These are phyloP conservation scores for Okapia johnstoni DNA, from an alignment of 2,113 vertebrate species.

Conservation along the genomic window DNA sequence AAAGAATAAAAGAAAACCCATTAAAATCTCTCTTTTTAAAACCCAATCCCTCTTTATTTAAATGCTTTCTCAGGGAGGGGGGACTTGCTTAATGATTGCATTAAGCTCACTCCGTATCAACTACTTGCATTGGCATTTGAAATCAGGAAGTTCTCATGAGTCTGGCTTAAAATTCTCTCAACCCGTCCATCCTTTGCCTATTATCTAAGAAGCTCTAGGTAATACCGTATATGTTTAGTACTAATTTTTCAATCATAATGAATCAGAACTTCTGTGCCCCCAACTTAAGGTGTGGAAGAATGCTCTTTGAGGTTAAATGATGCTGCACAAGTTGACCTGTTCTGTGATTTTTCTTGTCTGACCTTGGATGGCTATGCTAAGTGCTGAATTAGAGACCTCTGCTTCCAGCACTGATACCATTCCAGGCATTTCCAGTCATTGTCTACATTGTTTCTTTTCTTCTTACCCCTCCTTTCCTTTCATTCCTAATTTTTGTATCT, in stretches of 20 bases:
- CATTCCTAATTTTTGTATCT: neutral
- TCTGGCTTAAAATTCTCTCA: neutral
- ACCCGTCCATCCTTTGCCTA: neutral
- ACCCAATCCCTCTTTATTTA: slow-evolving; percentile 36
- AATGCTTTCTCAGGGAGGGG: neutral
- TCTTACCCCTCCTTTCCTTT: neutral
- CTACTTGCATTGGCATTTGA: slow-evolving; percentile 46
- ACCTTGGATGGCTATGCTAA: neutral
- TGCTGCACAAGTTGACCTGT: neutral
- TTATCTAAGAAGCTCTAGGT: neutral
- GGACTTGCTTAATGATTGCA: slow-evolving; percentile 38
- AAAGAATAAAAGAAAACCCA: slow-evolving; percentile 31
- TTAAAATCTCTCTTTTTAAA: slow-evolving; percentile 31
- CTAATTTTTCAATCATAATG: neutral
- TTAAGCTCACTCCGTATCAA: slow-evolving; percentile 40
- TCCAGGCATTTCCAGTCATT: neutral
- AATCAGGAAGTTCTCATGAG: slow-evolving; percentile 69
- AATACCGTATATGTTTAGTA: neutral
- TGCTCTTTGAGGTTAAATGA: neutral
- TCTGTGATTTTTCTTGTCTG: neutral
- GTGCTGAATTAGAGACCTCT: neutral
- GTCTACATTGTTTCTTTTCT: neutral
- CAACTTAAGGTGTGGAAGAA: neutral
- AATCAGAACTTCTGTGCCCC: neutral
- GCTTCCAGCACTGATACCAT: too few species aligned